Evolutionary conservation across 2,113 vertebrate genomes (phyloP).

Genomic region (Corydoras maculifer): DNA sequence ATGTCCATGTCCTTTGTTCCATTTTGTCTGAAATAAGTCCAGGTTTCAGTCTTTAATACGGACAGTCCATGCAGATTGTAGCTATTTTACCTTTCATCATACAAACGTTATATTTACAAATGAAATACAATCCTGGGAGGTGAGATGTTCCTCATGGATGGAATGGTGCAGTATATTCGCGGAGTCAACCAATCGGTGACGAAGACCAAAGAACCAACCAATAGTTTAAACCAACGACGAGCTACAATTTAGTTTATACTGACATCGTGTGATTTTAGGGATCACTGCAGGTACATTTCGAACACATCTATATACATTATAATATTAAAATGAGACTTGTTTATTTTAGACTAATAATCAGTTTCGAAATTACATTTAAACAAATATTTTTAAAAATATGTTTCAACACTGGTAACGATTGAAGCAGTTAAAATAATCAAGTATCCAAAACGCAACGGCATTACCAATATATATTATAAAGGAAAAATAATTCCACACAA

Average conservation of each 20-base stretch:
- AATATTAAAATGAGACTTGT: no score
- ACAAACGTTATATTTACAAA: slow-evolving; percentile 45
- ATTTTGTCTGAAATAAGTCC: slow-evolving; percentile 32
- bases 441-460: no score
- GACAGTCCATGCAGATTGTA: not conserved
- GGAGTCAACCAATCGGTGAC: not conserved
- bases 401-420: no score
- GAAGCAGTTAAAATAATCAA: no score
- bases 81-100: slow-evolving; percentile 9
- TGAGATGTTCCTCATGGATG: not conserved
- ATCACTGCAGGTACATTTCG: no score
- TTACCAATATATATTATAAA: no score
- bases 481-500: no score
- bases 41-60: not conserved
- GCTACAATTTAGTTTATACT: not conserved
- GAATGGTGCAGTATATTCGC: not conserved
- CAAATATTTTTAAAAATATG: no score
- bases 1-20: slow-evolving; percentile 27
- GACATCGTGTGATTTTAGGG: no score
- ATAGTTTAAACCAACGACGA: not conserved
- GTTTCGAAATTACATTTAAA: no score
- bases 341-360: no score
- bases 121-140: not conserved
- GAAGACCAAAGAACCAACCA: not conserved
- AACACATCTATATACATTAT: no score